These are phyloP conservation scores for Endotricha flammealis DNA, from an alignment of 2,888 invertebrate species.

Conservation along the genomic window DNA sequence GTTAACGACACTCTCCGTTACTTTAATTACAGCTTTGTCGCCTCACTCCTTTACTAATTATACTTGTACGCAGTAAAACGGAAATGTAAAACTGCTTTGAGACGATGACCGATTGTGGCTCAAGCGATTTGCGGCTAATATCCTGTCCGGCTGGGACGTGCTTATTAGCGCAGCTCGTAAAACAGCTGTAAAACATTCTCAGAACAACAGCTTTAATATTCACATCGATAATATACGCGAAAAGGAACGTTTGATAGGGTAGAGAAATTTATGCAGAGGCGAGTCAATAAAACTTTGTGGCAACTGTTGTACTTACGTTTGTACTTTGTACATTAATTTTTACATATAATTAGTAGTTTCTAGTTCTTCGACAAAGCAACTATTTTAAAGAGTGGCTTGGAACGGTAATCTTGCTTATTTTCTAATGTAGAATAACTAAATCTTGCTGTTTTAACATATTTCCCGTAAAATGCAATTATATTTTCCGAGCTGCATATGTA, in stretches of 20 bases:
- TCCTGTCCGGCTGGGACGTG: slow-evolving; percentile 54
- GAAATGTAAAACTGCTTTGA: slow-evolving; percentile 62
- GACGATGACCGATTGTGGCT: slow-evolving; percentile 53
- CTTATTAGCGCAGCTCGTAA: slow-evolving; percentile 51
- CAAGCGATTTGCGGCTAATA: slow-evolving; percentile 59
- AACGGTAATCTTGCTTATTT: too few relatives aligned
- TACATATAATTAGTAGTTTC: slow-evolving; percentile 5
- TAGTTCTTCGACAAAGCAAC: too few relatives aligned
- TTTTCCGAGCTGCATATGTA: too few relatives aligned
- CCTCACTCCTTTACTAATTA: slow-evolving; percentile 58
- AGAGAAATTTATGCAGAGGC: too few relatives aligned
- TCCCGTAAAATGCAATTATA: too few relatives aligned
- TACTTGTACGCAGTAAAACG: slow-evolving; percentile 52
- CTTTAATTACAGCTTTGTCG: slow-evolving; percentile 69
- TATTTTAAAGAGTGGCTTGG: too few relatives aligned
- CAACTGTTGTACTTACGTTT: too few relatives aligned
- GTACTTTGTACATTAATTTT: slow-evolving; percentile 5
- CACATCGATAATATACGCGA: slow-evolving; percentile 30
- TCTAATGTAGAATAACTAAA: too few relatives aligned
- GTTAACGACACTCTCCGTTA: slow-evolving; percentile 66
- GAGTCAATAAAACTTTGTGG: too few relatives aligned
- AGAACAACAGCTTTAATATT: slow-evolving; percentile 30
- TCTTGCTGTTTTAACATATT: too few relatives aligned
- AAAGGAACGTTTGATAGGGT: too few relatives aligned
- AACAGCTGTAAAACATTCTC: slow-evolving; percentile 48